Percentiles rank a stretch among this genome's conserved stretches.
Evolutionary conservation across 2,888 invertebrate species (phyloP).

Genomic region (Atrina japonica): DNA sequence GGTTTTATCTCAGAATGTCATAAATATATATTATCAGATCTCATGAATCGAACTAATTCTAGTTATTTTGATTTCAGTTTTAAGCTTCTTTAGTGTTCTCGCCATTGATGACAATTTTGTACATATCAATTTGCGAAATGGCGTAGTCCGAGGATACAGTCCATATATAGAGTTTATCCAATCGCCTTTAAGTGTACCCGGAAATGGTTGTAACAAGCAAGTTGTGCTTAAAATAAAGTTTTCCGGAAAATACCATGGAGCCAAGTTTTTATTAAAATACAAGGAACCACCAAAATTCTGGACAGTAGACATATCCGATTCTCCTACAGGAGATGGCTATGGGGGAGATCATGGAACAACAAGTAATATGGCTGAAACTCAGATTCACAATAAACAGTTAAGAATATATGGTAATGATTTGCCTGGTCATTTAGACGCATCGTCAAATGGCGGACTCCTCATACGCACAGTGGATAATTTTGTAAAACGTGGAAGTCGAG

Average conservation of each 20-base stretch:
- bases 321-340: conserved; percentile 74
- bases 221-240: conserved; percentile 76
- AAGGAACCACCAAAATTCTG: conserved; percentile 73
- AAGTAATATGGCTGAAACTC: conserved; percentile 77
- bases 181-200: conserved; percentile 55
- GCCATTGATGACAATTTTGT: conserved; percentile 59
- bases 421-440: conserved; percentile 75
- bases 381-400: conserved; percentile 76
- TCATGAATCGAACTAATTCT: too few species aligned
- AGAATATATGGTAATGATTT: conserved; percentile 77
- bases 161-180: conserved; percentile 72
- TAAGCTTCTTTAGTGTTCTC: neutral
- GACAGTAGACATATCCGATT: conserved; percentile 78
- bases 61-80: conserved; percentile 19
- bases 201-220: conserved; percentile 66
- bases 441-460: conserved; percentile 75
- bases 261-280: conserved; percentile 69
- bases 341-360: conserved; percentile 74
- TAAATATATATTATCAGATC: too few species aligned
- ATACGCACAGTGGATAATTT: conserved; percentile 74
- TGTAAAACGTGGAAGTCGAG: conserved; percentile 67
- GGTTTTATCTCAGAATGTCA: too few species aligned
- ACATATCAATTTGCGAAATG: conserved; percentile 70
- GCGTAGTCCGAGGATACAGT: conserved; percentile 77
- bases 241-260: conserved; percentile 70